Evolutionary conservation across 2,113 vertebrate genomes (phyloP).

Genomic region (Zonotrichia leucophrys): DNA sequence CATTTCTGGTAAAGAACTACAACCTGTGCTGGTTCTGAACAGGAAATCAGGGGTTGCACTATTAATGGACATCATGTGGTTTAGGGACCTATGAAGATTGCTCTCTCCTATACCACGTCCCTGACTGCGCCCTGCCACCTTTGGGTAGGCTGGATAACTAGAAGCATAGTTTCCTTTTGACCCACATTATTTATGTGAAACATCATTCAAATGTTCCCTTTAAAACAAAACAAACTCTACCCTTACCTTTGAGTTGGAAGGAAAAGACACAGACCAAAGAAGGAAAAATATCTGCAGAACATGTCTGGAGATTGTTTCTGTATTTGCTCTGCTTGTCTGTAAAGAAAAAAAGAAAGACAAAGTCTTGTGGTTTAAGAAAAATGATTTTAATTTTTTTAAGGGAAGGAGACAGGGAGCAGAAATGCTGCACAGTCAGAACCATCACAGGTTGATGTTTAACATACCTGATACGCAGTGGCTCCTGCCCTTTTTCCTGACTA

Average conservation of each 20-base stretch:
- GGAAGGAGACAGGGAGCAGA: background rate
- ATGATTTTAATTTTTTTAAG: background rate
- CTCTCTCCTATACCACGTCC: background rate
- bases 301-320: constrained; percentile 47
- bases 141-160: background rate
- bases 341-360: background rate
- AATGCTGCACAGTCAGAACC: background rate
- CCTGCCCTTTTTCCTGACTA: background rate
- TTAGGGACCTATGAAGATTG: background rate
- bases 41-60: background rate
- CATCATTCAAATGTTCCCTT: background rate
- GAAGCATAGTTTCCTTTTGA: background rate
- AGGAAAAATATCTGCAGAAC: constrained; percentile 27
- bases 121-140: background rate
- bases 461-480: accelerated
- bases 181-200: background rate
- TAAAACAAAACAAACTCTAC: background rate
- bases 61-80: background rate
- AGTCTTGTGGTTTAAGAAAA: background rate
- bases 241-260: constrained; percentile 66
- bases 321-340: constrained; percentile 21
- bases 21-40: background rate
- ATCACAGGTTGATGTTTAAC: background rate
- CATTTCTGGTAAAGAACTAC: background rate
- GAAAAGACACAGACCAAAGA: constrained; percentile 55